Percentiles rank a stretch among this genome's conserved stretches.
phyloP scores from a whole-genome alignment of 2,888 invertebrate species.

The Podotricha telesiphe region DNA sequence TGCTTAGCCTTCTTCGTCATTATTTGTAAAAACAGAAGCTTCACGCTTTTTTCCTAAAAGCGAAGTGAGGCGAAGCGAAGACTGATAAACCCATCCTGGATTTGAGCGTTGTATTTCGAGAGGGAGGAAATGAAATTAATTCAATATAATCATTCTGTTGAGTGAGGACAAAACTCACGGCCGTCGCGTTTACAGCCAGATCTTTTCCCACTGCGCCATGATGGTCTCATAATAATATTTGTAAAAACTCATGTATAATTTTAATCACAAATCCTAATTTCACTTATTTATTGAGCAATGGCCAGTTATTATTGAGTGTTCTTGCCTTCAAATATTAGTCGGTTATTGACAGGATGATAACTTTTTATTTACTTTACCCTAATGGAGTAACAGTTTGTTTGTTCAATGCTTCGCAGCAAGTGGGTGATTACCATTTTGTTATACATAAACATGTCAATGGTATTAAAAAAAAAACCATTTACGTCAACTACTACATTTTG shows the following conservation, averaged over 20 bases:
- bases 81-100: too few relatives aligned
- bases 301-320: conserved; percentile 1
- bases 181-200: neutral
- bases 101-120: too few relatives aligned
- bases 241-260: neutral
- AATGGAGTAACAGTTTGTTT: conserved; percentile 23
- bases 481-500: neutral
- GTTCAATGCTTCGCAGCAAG: conserved; percentile 17
- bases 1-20: too few relatives aligned
- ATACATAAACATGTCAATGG: conserved; percentile 19
- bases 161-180: too few relatives aligned
- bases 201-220: too few relatives aligned
- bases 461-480: conserved; percentile 7
- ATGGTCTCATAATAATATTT: neutral
- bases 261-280: neutral
- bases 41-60: neutral
- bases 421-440: conserved; percentile 26
- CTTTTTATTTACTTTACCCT: conserved; percentile 28
- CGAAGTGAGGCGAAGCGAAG: too few relatives aligned
- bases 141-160: too few relatives aligned
- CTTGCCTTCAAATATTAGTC: conserved; percentile 35
- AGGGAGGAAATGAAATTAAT: too few relatives aligned
- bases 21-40: too few relatives aligned
- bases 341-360: conserved; percentile 30
- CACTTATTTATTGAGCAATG: neutral